A percentile compares a stretch with the other conserved stretches of the same genome.
Conservation (phyloP, 2,888 invertebrate species). For the Drosophila merina region DNA sequence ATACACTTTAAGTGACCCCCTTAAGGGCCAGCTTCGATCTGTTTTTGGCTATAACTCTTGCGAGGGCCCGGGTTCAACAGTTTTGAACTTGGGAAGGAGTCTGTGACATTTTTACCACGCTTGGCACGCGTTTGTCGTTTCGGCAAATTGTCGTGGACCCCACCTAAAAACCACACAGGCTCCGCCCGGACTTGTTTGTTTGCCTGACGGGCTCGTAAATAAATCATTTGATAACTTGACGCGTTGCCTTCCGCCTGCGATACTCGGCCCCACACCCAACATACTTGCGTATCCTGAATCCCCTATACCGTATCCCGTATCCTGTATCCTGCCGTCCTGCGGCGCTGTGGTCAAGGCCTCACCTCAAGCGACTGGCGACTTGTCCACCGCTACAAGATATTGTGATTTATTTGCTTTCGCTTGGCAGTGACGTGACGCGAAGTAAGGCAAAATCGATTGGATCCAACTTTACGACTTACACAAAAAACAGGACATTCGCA, state of each 20-base stretch:
- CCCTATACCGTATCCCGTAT: constrained; percentile 25
- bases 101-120: constrained; percentile 23
- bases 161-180: constrained; percentile 41
- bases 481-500: constrained; percentile 7
- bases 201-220: constrained; percentile 74
- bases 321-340: constrained; percentile 32
- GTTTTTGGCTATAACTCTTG: constrained; percentile 60
- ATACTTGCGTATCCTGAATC: constrained; percentile 20
- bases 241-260: constrained; percentile 51
- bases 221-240: constrained; percentile 79
- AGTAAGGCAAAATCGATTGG: constrained; percentile 66
- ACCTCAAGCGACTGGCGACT: constrained; percentile 60
- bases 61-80: constrained; percentile 60
- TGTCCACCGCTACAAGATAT: constrained; percentile 72
- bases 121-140: constrained; percentile 43
- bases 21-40: background rate
- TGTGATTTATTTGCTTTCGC: constrained; percentile 74
- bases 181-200: constrained; percentile 67
- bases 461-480: constrained; percentile 39
- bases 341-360: constrained; percentile 66
- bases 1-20: constrained; percentile 21
- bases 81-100: constrained; percentile 58
- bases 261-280: constrained; percentile 14
- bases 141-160: constrained; percentile 59
- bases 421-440: constrained; percentile 62